Percentiles rank a stretch among this genome's conserved stretches.
These are phyloP conservation scores for Pinctada fucata DNA, from an alignment of 2,888 invertebrate species.

Conservation along the genomic window DNA sequence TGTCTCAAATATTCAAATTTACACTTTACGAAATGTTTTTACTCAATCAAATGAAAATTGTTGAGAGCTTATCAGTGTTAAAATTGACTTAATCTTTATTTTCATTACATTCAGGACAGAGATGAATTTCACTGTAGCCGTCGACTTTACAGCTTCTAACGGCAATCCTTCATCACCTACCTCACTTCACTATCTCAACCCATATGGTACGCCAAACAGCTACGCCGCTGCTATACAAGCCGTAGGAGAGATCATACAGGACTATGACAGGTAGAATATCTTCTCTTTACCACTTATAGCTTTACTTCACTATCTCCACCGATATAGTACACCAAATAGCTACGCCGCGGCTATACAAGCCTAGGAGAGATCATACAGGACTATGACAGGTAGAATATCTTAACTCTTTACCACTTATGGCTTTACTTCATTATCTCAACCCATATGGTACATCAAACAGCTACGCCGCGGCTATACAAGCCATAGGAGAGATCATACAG, in stretches of 20 bases:
- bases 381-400: constrained; percentile 66
- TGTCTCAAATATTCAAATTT: too few species aligned
- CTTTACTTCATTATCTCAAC: constrained; percentile 77
- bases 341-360: constrained; percentile 77
- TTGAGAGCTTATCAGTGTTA: too few species aligned
- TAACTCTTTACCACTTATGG: constrained; percentile 71
- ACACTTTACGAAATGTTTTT: too few species aligned
- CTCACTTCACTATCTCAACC: constrained; percentile 76
- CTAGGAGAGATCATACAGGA: constrained; percentile 77
- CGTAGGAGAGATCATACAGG: constrained; percentile 78
- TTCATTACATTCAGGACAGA: constrained; percentile 61
- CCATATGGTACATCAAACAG: constrained; percentile 76
- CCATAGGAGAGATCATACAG: constrained; percentile 78
- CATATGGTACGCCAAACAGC: constrained; percentile 76
- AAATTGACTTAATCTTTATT: too few species aligned
- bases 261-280: constrained; percentile 75
- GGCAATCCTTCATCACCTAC: constrained; percentile 73
- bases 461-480: constrained; percentile 78
- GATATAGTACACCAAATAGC: constrained; percentile 72
- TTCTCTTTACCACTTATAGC: neutral
- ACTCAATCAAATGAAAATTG: too few species aligned
- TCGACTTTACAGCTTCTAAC: constrained; percentile 78
- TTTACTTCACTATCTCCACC: neutral
- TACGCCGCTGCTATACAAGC: constrained; percentile 78
- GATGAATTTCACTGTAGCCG: constrained; percentile 76